Base-by-base conservation (phyloP, 2,113 vertebrate species). In the Danio rerio region DNA sequence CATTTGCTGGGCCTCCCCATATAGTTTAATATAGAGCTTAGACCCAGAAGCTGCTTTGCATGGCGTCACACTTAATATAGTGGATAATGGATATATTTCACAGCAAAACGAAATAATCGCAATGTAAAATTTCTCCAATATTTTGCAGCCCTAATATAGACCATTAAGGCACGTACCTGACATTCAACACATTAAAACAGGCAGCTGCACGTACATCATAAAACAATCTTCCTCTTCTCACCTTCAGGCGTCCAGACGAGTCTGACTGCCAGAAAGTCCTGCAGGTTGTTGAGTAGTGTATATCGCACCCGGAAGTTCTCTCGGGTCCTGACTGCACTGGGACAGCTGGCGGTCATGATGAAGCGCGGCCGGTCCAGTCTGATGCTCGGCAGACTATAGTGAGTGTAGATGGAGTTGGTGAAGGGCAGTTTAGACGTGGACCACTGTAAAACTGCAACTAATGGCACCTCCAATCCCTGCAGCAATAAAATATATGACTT, bases 201-300 rank as follows among this genome's bases (percentile, higher is more conserved):
- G 6, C 18, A 40, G 12, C 55, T 77, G 56, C 7, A 42, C 21
- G 12, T 10, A 6, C 10, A 15, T 53, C 21, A 50, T 18, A n/a
- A 11, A 53, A 11, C 21, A 31, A 31, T 21, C 59, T n/a, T 45
- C 47, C 21, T 43, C 49, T 45, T 7, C 90, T 92, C 88, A 15
- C 94, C 94, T 47, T 98, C 96, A 0, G 97, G 97, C 0, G 97
- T 97, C 97, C 97, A 98, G 71, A 98, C 96, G 0, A 98, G 95
- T 2, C 97, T 90, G 0, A 98, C 96, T 0, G 97, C 95, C 86
- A 98, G 92, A 89, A 98, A 98, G 92, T 98, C 97, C 92, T 98
- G 97, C 82, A 98, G 93, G 78, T 98, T 95, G 88, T 98, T 98
- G 79, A 98, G 94, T 59, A 98, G 94, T 0, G 97, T 96, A 77